Percentiles rank a stretch among this genome's conserved stretches.
Evolutionary conservation across 2,888 invertebrate genomes (phyloP).

Genomic region (Diplolepis rosae): DNA sequence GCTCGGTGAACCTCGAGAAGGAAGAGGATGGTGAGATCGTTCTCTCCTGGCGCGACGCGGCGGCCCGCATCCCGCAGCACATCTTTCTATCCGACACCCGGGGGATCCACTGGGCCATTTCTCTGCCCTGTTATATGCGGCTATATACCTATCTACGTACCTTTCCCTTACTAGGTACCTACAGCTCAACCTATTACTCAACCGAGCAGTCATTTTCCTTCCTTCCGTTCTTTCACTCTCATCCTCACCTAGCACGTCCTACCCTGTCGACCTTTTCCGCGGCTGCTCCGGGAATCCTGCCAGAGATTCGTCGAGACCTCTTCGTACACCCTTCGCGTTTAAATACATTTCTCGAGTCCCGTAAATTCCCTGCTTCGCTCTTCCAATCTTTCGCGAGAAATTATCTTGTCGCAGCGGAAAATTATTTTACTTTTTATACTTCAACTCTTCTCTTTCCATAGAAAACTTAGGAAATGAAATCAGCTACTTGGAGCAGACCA

Average conservation of each 20-base stretch:
- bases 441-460: background rate
- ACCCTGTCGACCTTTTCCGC: slow-evolving; percentile 46
- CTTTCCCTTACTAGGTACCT: slow-evolving; percentile 57
- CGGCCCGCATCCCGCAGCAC: slow-evolving; percentile 65
- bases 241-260: slow-evolving; percentile 39
- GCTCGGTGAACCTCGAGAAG: slow-evolving; percentile 44
- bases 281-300: slow-evolving; percentile 57
- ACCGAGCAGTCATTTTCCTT: slow-evolving; percentile 68
- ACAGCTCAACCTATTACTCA: slow-evolving; percentile 71
- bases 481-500: no score
- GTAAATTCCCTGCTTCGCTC: slow-evolving; percentile 15
- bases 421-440: background rate
- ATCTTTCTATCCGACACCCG: slow-evolving; percentile 68
- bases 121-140: slow-evolving; percentile 60
- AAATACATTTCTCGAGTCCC: slow-evolving; percentile 30
- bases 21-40: slow-evolving; percentile 51
- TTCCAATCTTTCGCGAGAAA: slow-evolving; percentile 12
- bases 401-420: slow-evolving; percentile 4
- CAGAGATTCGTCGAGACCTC: slow-evolving; percentile 56
- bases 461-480: background rate
- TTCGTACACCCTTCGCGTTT: slow-evolving; percentile 53
- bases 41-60: slow-evolving; percentile 64
- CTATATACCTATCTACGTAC: slow-evolving; percentile 53
- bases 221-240: slow-evolving; percentile 49
- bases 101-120: slow-evolving; percentile 65